These are phyloP conservation scores for Drosophila azteca DNA, from an alignment of 1,140 invertebrate genomes.

Conservation along the genomic window DNA sequence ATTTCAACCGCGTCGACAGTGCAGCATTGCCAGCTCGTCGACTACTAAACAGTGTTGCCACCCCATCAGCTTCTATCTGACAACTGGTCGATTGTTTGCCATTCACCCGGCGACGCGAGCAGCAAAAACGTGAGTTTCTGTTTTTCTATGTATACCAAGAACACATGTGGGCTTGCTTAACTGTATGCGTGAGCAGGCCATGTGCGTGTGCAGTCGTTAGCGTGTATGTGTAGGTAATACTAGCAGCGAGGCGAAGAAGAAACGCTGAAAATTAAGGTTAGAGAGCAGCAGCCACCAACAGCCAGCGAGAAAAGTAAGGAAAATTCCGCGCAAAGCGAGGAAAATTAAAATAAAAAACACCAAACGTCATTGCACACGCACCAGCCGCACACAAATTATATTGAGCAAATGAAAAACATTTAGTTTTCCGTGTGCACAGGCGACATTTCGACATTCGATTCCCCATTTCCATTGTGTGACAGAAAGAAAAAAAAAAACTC, in stretches of 20 bases:
- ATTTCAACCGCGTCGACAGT: too few species aligned
- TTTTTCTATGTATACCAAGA: constrained; percentile 81
- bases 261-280: constrained; percentile 83
- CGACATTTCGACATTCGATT: neutral
- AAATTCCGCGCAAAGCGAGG: constrained; percentile 43
- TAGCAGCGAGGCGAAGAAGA: constrained; percentile 70
- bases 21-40: too few species aligned
- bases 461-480: constrained; percentile 6
- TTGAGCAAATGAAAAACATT: too few species aligned
- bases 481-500: constrained; percentile 1
- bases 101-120: constrained; percentile 42
- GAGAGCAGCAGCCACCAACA: constrained; percentile 73
- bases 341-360: constrained; percentile 27
- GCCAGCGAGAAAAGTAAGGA: constrained; percentile 72
- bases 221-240: constrained; percentile 68
- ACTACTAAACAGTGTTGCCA: too few species aligned
- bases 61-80: too few species aligned
- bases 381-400: too few species aligned
- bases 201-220: constrained; percentile 49
- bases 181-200: constrained; percentile 44
- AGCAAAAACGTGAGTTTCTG: constrained; percentile 74
- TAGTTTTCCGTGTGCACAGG: too few species aligned
- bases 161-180: constrained; percentile 65
- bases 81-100: constrained; percentile 14
- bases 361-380: neutral